A percentile compares a stretch with the other conserved stretches of the same genome.
Conservation (phyloP, 2,888 invertebrate genomes). For the Sphaerophoria rueppellii region DNA sequence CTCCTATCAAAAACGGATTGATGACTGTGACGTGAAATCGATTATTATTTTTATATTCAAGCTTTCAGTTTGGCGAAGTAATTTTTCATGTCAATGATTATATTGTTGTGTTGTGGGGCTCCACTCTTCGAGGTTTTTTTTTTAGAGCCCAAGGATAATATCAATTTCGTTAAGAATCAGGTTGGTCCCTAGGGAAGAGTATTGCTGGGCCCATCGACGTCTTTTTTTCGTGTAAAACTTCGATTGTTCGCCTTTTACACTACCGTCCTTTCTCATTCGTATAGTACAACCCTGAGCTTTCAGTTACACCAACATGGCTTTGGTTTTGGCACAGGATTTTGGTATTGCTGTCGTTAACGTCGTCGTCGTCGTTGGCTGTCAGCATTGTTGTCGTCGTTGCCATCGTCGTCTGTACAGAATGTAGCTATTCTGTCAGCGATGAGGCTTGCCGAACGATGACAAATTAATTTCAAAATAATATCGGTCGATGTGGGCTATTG, state of each 20-base stretch:
- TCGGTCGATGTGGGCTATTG: slow-evolving; percentile 59
- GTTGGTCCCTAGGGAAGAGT: background rate
- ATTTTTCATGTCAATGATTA: slow-evolving; percentile 70
- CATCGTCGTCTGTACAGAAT: background rate
- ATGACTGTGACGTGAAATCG: slow-evolving; percentile 53
- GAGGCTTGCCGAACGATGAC: slow-evolving; percentile 60
- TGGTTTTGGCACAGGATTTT: slow-evolving; percentile 2
- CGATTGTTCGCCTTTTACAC: too few species aligned
- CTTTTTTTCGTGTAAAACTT: background rate
- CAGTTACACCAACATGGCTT: slow-evolving; percentile 10
- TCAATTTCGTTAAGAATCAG: background rate
- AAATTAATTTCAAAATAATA: slow-evolving; percentile 66
- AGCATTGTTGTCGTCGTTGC: slow-evolving; percentile 13
- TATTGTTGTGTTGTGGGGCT: slow-evolving; percentile 46
- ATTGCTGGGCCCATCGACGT: background rate
- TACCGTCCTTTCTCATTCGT: too few species aligned
- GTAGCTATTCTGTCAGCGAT: slow-evolving; percentile 48
- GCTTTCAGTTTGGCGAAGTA: slow-evolving; percentile 43
- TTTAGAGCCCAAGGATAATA: slow-evolving; percentile 46
- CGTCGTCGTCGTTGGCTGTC: background rate
- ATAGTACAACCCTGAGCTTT: too few species aligned
- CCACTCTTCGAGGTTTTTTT: slow-evolving; percentile 44
- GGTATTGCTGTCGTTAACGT: slow-evolving; percentile 29
- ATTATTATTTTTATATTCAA: slow-evolving; percentile 54
- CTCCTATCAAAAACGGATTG: background rate